Conservation (phyloP, 2,113 vertebrate genomes). For the Gymnogyps californianus region DNA sequence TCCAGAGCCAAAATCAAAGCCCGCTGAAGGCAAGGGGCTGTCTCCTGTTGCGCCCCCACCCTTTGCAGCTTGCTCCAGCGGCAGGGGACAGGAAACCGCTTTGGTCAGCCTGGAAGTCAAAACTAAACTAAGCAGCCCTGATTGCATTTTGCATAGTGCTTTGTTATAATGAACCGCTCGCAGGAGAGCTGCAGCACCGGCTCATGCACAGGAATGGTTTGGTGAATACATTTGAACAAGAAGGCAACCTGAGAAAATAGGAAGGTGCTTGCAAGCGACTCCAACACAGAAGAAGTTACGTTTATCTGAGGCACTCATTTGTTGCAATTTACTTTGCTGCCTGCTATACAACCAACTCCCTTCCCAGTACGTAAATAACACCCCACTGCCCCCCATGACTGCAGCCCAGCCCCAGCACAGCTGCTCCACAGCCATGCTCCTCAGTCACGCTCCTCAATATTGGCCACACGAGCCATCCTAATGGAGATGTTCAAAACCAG, state of each 20-base stretch:
- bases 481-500: neutral
- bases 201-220: neutral
- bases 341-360: neutral
- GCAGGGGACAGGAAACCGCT: neutral
- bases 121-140: neutral
- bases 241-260: neutral
- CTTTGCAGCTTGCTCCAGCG: neutral
- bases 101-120: neutral
- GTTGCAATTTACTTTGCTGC: neutral
- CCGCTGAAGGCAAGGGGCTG: neutral
- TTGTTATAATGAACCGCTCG: neutral
- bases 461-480: neutral
- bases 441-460: neutral
- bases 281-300: neutral
- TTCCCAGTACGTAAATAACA: neutral
- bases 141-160: neutral
- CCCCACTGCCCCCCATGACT: rapidly evolving
- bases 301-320: neutral
- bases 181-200: neutral
- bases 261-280: neutral
- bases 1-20: neutral
- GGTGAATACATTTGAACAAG: neutral
- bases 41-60: neutral
- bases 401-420: neutral
- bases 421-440: neutral